Base-by-base conservation (phyloP, 2,888 invertebrate species). In the Helleia helle region DNA sequence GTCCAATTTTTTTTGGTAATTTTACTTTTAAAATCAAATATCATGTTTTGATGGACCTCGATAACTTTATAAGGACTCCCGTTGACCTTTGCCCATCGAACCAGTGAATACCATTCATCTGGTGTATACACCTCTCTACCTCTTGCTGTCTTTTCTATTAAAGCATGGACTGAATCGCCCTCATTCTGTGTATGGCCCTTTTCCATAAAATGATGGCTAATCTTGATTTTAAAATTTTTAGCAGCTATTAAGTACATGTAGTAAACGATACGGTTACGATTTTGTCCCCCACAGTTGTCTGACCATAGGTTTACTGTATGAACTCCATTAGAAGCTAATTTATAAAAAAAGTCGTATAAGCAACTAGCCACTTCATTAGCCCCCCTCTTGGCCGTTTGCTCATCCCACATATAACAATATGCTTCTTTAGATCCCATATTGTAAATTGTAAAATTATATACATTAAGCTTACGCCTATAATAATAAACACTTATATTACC, bases 401-500 rank as follows among this genome's bases (percentile, higher is more conserved):
- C n/a, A n/a, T n/a, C n/a, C n/a, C n/a, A n/a, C n/a, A n/a, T n/a
- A n/a, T n/a, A n/a, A n/a, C n/a, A n/a, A n/a, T n/a, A n/a, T n/a
- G n/a, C n/a, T n/a, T n/a, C n/a, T n/a, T n/a, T n/a, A n/a, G n/a
- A n/a, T n/a, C 29, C 13, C 12, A 5, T 29, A 5, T 11, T 29
- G 8, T 29, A 11, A 12, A 8, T 25, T 25, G n/a, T 38, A 38
- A 38, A 27, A 12, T 28, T 38, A 17, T 38, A 38, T 7, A 38
- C 28, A 38, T 27, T 28, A 18, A 28, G 28, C 28, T 38, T 26
- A 9, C 28, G 38, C 11, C 14, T 40, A 27, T 43, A 43, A 28
- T 43, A 43, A 34, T 37, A 40, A 9, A 37, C 15, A 34, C 43
- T 40, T 27, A 31, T 38, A 24, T 43, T 37, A 26, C 40, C 43